phyloP scores from a whole-genome alignment of 2,797 vertebrate genomes.

The Gallinago nigripennis region DNA sequence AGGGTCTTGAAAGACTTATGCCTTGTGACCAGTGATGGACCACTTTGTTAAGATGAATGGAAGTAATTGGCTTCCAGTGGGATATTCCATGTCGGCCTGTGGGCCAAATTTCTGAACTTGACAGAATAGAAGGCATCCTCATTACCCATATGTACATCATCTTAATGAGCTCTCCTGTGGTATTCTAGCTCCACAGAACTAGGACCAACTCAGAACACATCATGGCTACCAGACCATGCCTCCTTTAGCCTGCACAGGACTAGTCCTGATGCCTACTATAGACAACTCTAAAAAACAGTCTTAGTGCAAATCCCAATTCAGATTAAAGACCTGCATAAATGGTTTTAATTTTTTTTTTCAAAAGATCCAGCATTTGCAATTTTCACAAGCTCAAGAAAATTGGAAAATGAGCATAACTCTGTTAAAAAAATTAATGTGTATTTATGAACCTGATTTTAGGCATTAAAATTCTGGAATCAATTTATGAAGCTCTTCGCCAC shows the following conservation, averaged over 20 bases:
- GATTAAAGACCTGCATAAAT: background rate
- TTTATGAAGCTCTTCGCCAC: background rate
- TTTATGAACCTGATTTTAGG: background rate
- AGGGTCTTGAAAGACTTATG: background rate
- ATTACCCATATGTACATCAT: background rate
- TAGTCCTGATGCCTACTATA: fast-evolving
- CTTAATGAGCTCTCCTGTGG: background rate
- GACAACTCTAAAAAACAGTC: background rate
- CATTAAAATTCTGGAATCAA: conserved; percentile 3
- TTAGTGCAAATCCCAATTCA: background rate
- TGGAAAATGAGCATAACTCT: background rate
- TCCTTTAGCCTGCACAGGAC: background rate
- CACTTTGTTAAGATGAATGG: background rate
- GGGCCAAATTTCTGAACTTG: background rate
- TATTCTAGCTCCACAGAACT: background rate
- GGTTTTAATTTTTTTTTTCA: background rate
- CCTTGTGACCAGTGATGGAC: background rate
- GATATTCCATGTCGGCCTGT: background rate
- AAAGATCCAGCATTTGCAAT: background rate
- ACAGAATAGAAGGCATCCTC: background rate
- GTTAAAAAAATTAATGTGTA: background rate
- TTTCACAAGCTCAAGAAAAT: background rate
- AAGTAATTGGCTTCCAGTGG: background rate
- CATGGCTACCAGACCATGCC: background rate
- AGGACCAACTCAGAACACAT: background rate